A percentile compares a stretch with the other conserved stretches of the same genome.
Evolutionary conservation across 2,797 vertebrate species (phyloP).

Genomic region (Mastacembelus armatus): DNA sequence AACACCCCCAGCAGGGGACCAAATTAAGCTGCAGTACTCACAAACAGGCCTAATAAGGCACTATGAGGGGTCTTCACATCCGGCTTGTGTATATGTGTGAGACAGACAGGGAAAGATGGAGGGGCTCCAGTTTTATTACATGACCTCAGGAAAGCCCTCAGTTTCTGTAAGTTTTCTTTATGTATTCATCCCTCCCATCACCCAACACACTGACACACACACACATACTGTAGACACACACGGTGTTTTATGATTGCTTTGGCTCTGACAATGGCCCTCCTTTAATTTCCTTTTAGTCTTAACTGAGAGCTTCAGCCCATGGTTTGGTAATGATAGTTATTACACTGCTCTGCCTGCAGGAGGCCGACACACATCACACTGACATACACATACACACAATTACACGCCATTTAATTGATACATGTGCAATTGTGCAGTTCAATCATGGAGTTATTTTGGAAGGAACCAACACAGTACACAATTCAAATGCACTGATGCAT

Average conservation of each 20-base stretch:
- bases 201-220: background rate
- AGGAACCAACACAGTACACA: slow-evolving; percentile 15
- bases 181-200: slow-evolving; percentile 17
- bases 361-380: slow-evolving; percentile 44
- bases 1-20: slow-evolving; percentile 64
- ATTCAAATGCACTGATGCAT: slow-evolving; percentile 19
- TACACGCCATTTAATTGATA: slow-evolving; percentile 36
- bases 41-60: slow-evolving; percentile 67
- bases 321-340: slow-evolving; percentile 74
- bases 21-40: slow-evolving; percentile 69
- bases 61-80: slow-evolving; percentile 29
- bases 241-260: slow-evolving; percentile 25
- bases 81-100: slow-evolving; percentile 4
- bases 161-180: slow-evolving; percentile 30
- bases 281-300: slow-evolving; percentile 69
- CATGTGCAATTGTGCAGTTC: slow-evolving; percentile 38
- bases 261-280: slow-evolving; percentile 38
- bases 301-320: slow-evolving; percentile 62
- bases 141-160: slow-evolving; percentile 10
- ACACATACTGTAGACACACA: background rate
- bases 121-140: slow-evolving; percentile 31
- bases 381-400: background rate
- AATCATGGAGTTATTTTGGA: slow-evolving; percentile 38
- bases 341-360: slow-evolving; percentile 65
- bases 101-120: background rate